Percentiles rank a stretch among this genome's conserved stretches.
These are phyloP conservation scores for Novumbra hubbsi DNA, from an alignment of 2,797 vertebrate genomes.

Conservation along the genomic window DNA sequence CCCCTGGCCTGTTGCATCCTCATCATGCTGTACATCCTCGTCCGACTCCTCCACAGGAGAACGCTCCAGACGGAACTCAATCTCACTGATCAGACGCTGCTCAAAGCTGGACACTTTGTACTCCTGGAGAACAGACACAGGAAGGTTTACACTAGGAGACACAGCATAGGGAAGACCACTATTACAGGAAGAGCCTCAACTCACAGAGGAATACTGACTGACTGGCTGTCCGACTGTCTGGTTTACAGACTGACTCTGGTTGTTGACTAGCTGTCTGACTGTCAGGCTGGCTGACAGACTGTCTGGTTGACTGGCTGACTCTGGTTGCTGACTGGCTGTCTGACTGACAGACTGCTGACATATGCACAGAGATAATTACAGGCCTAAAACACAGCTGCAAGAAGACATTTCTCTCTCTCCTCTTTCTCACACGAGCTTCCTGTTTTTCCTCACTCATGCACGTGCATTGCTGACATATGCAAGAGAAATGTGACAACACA, in stretches of 20 bases:
- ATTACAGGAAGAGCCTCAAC: not conserved
- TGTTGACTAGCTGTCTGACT: not conserved
- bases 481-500: constrained; percentile 22
- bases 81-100: constrained; percentile 96
- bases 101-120: constrained; percentile 99
- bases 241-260: constrained; percentile 11
- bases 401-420: constrained; percentile 5
- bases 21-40: constrained; percentile 84
- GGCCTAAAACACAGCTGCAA: constrained; percentile 65
- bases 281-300: not conserved
- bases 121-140: constrained; percentile 72
- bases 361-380: constrained; percentile 68
- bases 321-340: not conserved
- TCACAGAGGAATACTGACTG: constrained; percentile 27
- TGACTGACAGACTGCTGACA: constrained; percentile 40
- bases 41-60: constrained; percentile 93
- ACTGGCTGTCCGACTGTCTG: not conserved
- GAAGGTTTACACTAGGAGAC: not conserved
- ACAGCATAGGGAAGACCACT: not conserved
- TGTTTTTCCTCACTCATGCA: constrained; percentile 13
- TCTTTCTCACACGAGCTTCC: not conserved
- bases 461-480: constrained; percentile 14
- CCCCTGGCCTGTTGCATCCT: constrained; percentile 66
- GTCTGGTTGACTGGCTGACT: constrained; percentile 13
- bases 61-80: constrained; percentile 93